Percentiles rank a stretch among this genome's conserved stretches.
Conservation (phyloP, 2,888 invertebrate species). For the Phalera bucephala region DNA sequence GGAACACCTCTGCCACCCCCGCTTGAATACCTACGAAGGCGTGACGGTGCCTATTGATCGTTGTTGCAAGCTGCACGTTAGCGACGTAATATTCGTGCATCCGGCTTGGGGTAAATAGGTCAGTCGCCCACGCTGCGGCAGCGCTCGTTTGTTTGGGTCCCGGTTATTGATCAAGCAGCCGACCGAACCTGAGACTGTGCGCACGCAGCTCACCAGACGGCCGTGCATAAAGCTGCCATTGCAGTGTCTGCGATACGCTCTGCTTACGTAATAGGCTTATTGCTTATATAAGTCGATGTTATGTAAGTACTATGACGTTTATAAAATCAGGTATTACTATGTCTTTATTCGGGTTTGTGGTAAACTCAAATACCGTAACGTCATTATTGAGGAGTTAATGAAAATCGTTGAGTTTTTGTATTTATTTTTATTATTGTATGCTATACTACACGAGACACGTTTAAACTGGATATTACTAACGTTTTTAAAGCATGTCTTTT, state of each 20-base stretch:
- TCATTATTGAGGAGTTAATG: too few relatives aligned
- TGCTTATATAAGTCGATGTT: not conserved
- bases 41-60: too few relatives aligned
- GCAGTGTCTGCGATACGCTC: conserved; percentile 33
- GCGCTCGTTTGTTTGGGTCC: conserved; percentile 77
- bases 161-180: conserved; percentile 63
- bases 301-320: not conserved
- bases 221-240: conserved; percentile 34
- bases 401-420: too few relatives aligned
- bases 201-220: conserved; percentile 54
- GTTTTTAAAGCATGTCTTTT: too few relatives aligned
- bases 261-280: conserved; percentile 14
- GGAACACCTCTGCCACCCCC: too few relatives aligned
- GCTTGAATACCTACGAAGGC: too few relatives aligned
- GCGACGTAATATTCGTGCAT: conserved; percentile 36
- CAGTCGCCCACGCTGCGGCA: conserved; percentile 66
- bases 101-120: conserved; percentile 61
- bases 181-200: conserved; percentile 43
- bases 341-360: too few relatives aligned
- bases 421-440: too few relatives aligned
- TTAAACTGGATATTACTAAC: too few relatives aligned
- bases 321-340: too few relatives aligned
- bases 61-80: conserved; percentile 28
- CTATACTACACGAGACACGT: too few relatives aligned
- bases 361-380: too few relatives aligned